Percentiles rank a stretch among this genome's conserved stretches.
These are phyloP conservation scores for Thamnophis elegans DNA, from an alignment of 2,797 vertebrate genomes.

Conservation along the genomic window DNA sequence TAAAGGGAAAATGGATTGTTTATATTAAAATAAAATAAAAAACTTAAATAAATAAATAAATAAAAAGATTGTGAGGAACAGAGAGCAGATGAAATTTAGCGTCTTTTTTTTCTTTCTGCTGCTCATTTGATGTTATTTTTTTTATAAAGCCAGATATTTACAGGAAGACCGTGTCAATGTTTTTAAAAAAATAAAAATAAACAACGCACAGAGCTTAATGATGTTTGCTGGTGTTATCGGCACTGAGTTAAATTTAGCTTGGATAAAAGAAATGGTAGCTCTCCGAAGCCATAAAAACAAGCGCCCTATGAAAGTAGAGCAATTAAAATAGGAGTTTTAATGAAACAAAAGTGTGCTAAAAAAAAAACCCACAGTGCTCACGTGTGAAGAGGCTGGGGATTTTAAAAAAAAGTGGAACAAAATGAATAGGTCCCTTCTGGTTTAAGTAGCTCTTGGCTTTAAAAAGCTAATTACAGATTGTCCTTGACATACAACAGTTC, in stretches of 20 bases:
- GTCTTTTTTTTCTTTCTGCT: not conserved
- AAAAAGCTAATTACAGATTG: not conserved
- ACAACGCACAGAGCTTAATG: slow-evolving; percentile 35
- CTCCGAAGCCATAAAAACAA: slow-evolving; percentile 62
- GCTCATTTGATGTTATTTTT: not conserved
- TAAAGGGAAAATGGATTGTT: too few relatives aligned
- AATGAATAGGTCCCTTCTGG: slow-evolving; percentile 34
- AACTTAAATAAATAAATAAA: too few relatives aligned
- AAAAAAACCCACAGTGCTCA: slow-evolving; percentile 19
- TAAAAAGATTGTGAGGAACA: not conserved
- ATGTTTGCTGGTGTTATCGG: not conserved
- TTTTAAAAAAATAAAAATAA: not conserved
- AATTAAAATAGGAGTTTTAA: slow-evolving; percentile 67
- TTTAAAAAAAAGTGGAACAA: slow-evolving; percentile 23
- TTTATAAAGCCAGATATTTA: not conserved
- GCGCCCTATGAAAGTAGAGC: slow-evolving; percentile 61
- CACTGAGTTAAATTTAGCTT: slow-evolving; percentile 52
- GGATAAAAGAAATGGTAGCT: slow-evolving; percentile 53
- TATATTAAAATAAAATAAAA: too few relatives aligned
- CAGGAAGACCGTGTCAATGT: slow-evolving; percentile 22
- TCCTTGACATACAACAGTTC: not conserved
- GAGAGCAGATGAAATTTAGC: not conserved
- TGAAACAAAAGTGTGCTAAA: slow-evolving; percentile 60
- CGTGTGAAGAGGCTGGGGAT: not conserved
- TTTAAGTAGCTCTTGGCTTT: not conserved